A percentile compares a stretch with the other conserved stretches of the same genome.
phyloP scores from a whole-genome alignment of 2,888 invertebrate genomes.

The Andrena praecox region DNA sequence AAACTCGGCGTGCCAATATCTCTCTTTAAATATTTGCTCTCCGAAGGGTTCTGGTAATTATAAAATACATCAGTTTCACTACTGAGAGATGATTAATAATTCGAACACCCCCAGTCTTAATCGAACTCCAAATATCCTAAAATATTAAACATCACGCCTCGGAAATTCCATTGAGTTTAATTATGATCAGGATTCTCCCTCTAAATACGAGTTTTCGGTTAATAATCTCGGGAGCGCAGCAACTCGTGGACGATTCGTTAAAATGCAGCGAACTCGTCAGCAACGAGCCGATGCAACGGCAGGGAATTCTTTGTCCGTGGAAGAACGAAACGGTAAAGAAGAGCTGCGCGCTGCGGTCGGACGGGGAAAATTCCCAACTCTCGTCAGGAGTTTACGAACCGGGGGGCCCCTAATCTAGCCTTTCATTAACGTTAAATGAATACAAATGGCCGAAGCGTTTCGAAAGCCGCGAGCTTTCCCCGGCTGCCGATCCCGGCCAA shows the following conservation, averaged over 20 bases:
- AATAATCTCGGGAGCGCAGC: not conserved
- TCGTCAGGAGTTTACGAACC: conserved; percentile 6
- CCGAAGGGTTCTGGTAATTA: no score
- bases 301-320: not conserved
- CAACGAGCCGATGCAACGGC: not conserved
- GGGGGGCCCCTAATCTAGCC: conserved; percentile 30
- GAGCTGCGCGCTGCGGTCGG: not conserved
- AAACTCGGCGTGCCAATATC: no score
- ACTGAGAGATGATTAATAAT: no score
- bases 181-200: not conserved
- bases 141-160: no score
- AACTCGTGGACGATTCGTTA: conserved; percentile 5
- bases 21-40: no score
- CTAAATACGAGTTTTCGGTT: not conserved
- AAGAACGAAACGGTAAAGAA: not conserved
- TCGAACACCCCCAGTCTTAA: no score
- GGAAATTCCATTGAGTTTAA: no score
- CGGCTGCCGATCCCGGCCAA: not conserved
- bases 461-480: conserved; percentile 10
- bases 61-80: no score
- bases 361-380: conserved; percentile 16
- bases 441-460: conserved; percentile 28
- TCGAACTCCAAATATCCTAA: no score
- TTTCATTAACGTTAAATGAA: conserved; percentile 44
- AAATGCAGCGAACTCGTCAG: not conserved